A percentile compares a stretch with the other conserved stretches of the same genome.
These are phyloP conservation scores for Leptonema lineaticorne DNA, from an alignment of 1,140 invertebrate species.

Conservation along the genomic window DNA sequence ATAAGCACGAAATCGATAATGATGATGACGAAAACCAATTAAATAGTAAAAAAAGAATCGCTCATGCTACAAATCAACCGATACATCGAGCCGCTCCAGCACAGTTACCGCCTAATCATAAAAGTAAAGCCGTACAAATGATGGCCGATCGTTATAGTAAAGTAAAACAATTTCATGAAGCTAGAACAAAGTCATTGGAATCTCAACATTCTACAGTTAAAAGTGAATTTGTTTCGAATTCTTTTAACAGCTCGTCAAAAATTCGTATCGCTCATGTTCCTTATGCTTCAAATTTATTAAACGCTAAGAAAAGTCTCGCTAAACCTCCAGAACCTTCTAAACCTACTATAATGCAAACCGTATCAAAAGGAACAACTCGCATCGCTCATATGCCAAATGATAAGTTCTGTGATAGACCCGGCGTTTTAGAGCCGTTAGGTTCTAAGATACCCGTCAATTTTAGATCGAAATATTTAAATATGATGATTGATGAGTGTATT, in stretches of 20 bases:
- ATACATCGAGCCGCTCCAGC: slow-evolving; percentile 20
- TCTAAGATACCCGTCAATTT: slow-evolving; percentile 83
- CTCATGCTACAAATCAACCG: slow-evolving; percentile 42
- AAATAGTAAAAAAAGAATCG: slow-evolving; percentile 51
- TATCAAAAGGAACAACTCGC: slow-evolving; percentile 63
- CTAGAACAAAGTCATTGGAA: slow-evolving; percentile 6
- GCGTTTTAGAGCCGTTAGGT: slow-evolving; percentile 67
- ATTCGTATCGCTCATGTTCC: slow-evolving; percentile 57
- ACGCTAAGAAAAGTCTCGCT: slow-evolving; percentile 51
- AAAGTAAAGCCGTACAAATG: slow-evolving; percentile 50
- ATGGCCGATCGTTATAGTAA: slow-evolving; percentile 53
- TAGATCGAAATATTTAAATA: slow-evolving; percentile 80
- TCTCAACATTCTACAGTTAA: background rate
- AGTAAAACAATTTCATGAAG: slow-evolving; percentile 52
- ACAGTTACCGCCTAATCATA: slow-evolving; percentile 47
- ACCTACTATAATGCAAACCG: slow-evolving; percentile 65
- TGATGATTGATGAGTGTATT: slow-evolving; percentile 83
- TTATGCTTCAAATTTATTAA: slow-evolving; percentile 53
- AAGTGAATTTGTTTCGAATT: slow-evolving; percentile 5
- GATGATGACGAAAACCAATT: slow-evolving; percentile 48
- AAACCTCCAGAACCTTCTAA: slow-evolving; percentile 46
- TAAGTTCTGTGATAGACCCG: slow-evolving; percentile 54
- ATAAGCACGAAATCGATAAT: slow-evolving; percentile 40
- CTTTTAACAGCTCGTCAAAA: slow-evolving; percentile 43
- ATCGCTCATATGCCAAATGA: slow-evolving; percentile 66